Evolutionary conservation across 2,888 invertebrate species (phyloP).

Genomic region (Artemia sp.): DNA sequence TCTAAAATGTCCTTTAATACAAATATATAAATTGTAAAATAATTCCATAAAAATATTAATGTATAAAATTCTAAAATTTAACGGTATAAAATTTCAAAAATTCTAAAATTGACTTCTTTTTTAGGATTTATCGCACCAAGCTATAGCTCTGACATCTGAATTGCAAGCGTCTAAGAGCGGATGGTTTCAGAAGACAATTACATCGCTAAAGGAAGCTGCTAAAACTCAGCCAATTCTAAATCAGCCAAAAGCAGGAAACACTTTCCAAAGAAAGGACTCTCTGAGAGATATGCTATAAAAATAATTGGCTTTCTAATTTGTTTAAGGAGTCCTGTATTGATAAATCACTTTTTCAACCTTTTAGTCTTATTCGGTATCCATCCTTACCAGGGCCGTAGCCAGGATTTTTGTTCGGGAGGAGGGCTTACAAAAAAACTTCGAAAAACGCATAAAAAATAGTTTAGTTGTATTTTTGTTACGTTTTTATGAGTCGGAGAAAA

Average conservation of each 20-base stretch:
- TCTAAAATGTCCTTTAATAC: no score
- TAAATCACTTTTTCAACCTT: no score
- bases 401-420: no score
- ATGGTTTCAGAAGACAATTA: slow-evolving; percentile 84
- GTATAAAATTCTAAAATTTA: slow-evolving; percentile 11
- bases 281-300: not conserved
- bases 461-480: no score
- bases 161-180: slow-evolving; percentile 49
- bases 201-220: slow-evolving; percentile 39
- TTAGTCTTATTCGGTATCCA: no score
- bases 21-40: no score
- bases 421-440: no score
- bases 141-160: slow-evolving; percentile 63
- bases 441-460: no score
- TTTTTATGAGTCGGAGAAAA: no score
- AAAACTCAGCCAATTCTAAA: slow-evolving; percentile 25
- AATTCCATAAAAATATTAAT: slow-evolving; percentile 1
- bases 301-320: no score
- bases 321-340: no score
- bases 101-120: slow-evolving; percentile 26
- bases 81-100: not conserved
- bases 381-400: no score
- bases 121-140: slow-evolving; percentile 73
- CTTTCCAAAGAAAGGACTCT: not conserved
- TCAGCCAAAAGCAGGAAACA: slow-evolving; percentile 11